Base-by-base conservation (phyloP, 2,797 vertebrate genomes). In the Enteromius treurensis region DNA sequence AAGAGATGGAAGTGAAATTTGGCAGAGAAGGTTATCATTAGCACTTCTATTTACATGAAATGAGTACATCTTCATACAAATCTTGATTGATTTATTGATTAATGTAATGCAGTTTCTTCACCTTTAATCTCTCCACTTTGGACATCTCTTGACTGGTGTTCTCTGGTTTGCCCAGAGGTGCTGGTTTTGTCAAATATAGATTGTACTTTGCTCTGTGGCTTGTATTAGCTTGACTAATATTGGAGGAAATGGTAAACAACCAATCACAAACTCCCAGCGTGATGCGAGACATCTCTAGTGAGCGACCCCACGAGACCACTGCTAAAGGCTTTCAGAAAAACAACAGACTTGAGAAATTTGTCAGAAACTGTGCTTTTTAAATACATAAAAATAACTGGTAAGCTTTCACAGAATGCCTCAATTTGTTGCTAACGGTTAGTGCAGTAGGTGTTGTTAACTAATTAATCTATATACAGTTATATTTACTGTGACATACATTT, bases 241-340 rank as follows among this genome's bases (percentile, higher is more conserved):
- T 65, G 6, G 29, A 29, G 21, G 88, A 86, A 7, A 88, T 90
- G 47, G 64, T 71, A 84, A 90, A 82, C 80, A 96, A 90, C 96
- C 96, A 96, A 78, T 91, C 85, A 77, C 94, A 95, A 84, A 94
- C 26, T 6, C 90, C 91, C 5, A 77, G 42, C 7, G 89, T 88
- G 10, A 88, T 84, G 7, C 92, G 90, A 5, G 95, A 92, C 90
- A 96, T 92, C 91, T 96, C 95, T 90, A 97, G 87, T 0, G 92
- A 93, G 19, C 84, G 89, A 79, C 95, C 95, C 96, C 95, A 95
- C 1, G 94, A 93, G 19, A 93, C 94, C 88, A 96, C 68, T 1
- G 93, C 94, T 78, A 97, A 79, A 0, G 96, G 96, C 97, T 98
- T 60, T 34, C 49, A 86, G 82, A 84, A 81, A 62, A 70, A 64